Evolutionary conservation across 2,888 invertebrate species (phyloP), one percentile per base, ranked within the genome.

Genomic region (Ormia ochracea): DNA sequence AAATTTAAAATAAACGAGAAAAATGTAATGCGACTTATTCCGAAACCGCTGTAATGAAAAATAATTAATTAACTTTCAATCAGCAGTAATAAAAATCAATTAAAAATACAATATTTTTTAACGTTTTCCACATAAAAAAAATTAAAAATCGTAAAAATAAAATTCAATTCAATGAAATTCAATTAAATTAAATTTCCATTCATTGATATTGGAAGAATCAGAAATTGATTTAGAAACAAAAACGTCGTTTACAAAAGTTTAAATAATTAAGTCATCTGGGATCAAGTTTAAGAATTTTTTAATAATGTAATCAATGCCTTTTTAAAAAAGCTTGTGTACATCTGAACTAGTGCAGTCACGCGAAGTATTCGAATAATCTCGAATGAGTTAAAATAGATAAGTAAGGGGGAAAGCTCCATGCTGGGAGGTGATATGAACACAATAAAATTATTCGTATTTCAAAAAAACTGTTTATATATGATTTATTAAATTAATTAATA

Each of bases 181-280:
- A 41, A 48, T 48, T 63, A 19, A 48, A 48, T 48, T 4, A 36
- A 19, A 41, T 36, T 38, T 38, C 26, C 17, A 48, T 31, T 59
- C 36, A 31, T 41, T 28, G 43, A 38, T 26, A n/a, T 59, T 61
- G 26, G 58, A 12, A 50, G 21, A 58, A 48, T 58, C 23, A 36
- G 10, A 59, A 59, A 54, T 52, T 45, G 14, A 14, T 14, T 31
- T 17, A 48, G 36, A 41, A 19, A n/a, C n/a, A 56, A 43, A 36
- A 52, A 17, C 10, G 9, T 4, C 1, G 26, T 14, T 38, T 43
- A 28, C 36, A 10, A 10, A 41, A 21, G 65, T 43, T 41, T 3
- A 68, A n/a, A 41, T 63, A 63, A 54, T 73, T 73, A 78, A 69
- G 78, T 78, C 68, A 78, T 78, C 74, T 74, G 78, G 69, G 73